phyloP scores from a whole-genome alignment of 2,113 vertebrate species.

The Diadophis punctatus region DNA sequence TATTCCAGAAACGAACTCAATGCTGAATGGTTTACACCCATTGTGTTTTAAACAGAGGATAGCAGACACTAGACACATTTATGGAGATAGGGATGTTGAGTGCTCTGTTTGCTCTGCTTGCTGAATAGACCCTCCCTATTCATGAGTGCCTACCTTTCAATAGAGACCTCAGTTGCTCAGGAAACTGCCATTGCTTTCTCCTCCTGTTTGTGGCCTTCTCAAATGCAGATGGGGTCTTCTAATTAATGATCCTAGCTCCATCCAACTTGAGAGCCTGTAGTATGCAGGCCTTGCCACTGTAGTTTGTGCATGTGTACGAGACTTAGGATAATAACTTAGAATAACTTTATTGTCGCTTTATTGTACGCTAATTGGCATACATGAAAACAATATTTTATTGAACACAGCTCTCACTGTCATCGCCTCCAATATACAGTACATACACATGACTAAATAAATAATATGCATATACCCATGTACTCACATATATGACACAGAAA shows the following conservation, averaged over 20 bases:
- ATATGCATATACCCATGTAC: no score
- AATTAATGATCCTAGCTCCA: background rate
- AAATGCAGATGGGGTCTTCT: background rate
- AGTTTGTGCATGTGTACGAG: background rate
- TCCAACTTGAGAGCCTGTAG: background rate
- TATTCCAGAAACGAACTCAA: background rate
- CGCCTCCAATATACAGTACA: no score
- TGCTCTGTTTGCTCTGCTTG: background rate
- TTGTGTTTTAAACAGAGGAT: background rate
- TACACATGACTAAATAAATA: no score
- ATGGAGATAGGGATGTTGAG: background rate
- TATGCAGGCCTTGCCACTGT: background rate
- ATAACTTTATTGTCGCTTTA: no score
- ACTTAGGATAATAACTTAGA: no score
- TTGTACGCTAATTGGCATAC: no score
- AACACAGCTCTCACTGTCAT: no score
- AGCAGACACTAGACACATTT: background rate
- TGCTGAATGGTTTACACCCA: background rate
- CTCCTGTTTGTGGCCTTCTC: background rate
- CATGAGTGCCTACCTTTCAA: background rate
- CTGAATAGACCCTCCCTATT: background rate
- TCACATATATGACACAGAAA: no score
- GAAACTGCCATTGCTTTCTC: background rate
- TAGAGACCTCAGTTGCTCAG: background rate
- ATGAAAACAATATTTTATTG: no score